Evolutionary conservation across 2,113 vertebrate genomes (phyloP).

Genomic region (Halichoeres trimaculatus): DNA sequence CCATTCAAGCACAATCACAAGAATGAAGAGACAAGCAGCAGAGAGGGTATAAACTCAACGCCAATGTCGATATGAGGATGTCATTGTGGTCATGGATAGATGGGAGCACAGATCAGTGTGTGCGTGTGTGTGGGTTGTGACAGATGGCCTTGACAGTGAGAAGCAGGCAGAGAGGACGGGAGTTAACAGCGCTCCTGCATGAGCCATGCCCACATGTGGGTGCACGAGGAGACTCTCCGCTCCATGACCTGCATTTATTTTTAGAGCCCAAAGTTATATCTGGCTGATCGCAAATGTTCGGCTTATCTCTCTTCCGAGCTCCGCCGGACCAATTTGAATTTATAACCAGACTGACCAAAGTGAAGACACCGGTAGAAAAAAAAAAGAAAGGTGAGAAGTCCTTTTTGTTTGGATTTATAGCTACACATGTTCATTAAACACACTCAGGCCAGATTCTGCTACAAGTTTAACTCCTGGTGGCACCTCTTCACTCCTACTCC

Average conservation of each 20-base stretch:
- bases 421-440: background rate
- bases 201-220: slow-evolving; percentile 70
- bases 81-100: slow-evolving; percentile 36
- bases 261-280: slow-evolving; percentile 76
- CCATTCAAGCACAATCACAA: background rate
- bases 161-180: slow-evolving; percentile 51
- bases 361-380: background rate
- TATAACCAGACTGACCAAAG: slow-evolving; percentile 9
- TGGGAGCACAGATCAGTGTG: slow-evolving; percentile 12
- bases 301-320: slow-evolving; percentile 60
- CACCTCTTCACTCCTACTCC: background rate
- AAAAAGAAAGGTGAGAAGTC: background rate
- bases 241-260: slow-evolving; percentile 77
- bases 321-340: slow-evolving; percentile 44
- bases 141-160: slow-evolving; percentile 74
- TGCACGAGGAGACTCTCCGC: slow-evolving; percentile 59
- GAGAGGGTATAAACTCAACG: slow-evolving; percentile 13
- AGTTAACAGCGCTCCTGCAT: slow-evolving; percentile 51
- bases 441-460: too few relatives aligned
- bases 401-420: background rate
- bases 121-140: slow-evolving; percentile 45
- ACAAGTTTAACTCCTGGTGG: background rate
- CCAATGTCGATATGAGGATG: slow-evolving; percentile 31
- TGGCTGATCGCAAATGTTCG: slow-evolving; percentile 71
- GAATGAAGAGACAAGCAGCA: slow-evolving; percentile 11